Conservation (phyloP, 2,797 vertebrate species). For the Mallotus villosus region DNA sequence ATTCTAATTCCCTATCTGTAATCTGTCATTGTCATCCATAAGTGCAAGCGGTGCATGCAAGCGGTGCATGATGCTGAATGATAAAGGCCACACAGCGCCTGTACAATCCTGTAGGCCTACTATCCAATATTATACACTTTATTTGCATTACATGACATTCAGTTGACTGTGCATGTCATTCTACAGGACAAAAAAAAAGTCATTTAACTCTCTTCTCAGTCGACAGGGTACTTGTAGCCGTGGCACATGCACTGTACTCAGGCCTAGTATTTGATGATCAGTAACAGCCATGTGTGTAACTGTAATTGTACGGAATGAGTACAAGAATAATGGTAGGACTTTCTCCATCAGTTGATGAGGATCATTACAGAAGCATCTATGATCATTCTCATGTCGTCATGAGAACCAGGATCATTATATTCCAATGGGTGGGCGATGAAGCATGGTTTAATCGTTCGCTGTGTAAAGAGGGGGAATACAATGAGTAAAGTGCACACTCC, state of each 20-base stretch:
- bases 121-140: too few species aligned
- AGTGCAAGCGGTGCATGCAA: conserved; percentile 15
- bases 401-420: conserved; percentile 36
- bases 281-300: neutral
- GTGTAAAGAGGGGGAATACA: conserved; percentile 18
- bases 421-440: conserved; percentile 29
- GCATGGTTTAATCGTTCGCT: conserved; percentile 20
- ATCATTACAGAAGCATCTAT: conserved; percentile 19
- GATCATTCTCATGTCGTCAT: conserved; percentile 31
- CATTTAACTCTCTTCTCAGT: too few species aligned
- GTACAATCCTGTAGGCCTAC: neutral
- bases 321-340: conserved; percentile 8
- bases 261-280: too few species aligned
- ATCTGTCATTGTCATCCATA: conserved; percentile 9
- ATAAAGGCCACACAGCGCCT: neutral
- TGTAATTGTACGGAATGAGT: conserved; percentile 15
- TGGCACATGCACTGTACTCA: too few species aligned
- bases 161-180: too few species aligned
- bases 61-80: conserved; percentile 65
- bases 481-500: neutral
- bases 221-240: too few species aligned
- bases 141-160: too few species aligned
- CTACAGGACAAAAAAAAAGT: too few species aligned
- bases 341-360: conserved; percentile 22
- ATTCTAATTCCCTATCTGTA: neutral